Evolutionary conservation across 1,140 invertebrate species (phyloP).

Genomic region (Triops cancriformis): DNA sequence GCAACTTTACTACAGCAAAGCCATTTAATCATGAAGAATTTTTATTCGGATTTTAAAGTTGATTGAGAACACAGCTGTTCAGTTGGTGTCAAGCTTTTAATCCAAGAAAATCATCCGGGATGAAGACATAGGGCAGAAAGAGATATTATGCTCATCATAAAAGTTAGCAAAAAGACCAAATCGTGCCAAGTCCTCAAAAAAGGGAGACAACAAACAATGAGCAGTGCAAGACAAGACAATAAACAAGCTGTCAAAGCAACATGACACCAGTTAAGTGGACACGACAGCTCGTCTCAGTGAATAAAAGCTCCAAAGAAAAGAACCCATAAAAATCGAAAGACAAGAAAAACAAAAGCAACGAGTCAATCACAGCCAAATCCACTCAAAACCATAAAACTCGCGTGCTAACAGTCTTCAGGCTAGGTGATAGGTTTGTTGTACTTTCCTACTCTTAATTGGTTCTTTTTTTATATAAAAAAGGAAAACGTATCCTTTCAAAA

Average conservation of each 20-base stretch:
- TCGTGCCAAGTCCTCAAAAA: not conserved
- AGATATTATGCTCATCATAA: too few relatives aligned
- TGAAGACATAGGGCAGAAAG: too few relatives aligned
- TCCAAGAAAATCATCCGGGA: too few relatives aligned
- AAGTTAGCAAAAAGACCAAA: not conserved
- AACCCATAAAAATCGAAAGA: too few relatives aligned
- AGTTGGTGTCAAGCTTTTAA: too few relatives aligned
- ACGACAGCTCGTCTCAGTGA: not conserved
- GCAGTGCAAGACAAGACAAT: not conserved
- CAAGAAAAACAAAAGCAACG: not conserved
- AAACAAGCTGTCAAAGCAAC: constrained; percentile 4
- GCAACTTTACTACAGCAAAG: too few relatives aligned
- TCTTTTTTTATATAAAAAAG: not conserved
- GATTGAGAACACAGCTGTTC: too few relatives aligned
- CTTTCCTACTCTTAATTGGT: not conserved
- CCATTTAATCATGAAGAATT: too few relatives aligned
- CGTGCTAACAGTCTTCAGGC: not conserved
- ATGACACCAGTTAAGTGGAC: constrained; percentile 1
- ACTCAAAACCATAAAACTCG: not conserved
- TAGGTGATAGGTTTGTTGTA: not conserved
- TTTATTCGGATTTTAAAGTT: too few relatives aligned
- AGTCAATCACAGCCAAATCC: not conserved
- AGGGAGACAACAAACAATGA: not conserved
- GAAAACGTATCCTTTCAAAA: too few relatives aligned
- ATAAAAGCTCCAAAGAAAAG: not conserved